Evolutionary conservation across 2,888 invertebrate genomes (phyloP).

Genomic region (Tanytarsus gracilentus): DNA sequence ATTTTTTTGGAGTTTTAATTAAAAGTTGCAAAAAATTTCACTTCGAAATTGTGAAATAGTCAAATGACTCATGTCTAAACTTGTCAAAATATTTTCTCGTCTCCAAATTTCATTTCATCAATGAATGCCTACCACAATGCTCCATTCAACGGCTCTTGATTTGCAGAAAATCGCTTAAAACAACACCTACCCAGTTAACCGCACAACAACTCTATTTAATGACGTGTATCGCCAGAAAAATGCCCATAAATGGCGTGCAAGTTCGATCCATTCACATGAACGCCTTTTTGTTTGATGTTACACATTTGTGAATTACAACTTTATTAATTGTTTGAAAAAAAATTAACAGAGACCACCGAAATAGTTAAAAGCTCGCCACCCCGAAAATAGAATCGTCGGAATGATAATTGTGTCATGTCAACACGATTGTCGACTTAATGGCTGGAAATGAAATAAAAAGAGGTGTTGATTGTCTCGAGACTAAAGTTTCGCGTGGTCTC

Average conservation of each 20-base stretch:
- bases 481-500: background rate
- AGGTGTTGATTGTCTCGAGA: background rate
- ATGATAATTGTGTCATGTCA: background rate
- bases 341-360: background rate
- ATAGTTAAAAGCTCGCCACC: background rate
- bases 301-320: conserved; percentile 5
- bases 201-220: background rate
- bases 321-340: conserved; percentile 1
- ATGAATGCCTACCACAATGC: too few species aligned
- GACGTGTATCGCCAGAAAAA: background rate
- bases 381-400: background rate
- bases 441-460: background rate
- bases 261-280: too few species aligned
- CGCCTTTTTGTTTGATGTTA: conserved; percentile 7
- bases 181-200: too few species aligned
- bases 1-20: too few species aligned
- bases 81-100: too few species aligned
- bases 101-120: too few species aligned
- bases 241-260: background rate
- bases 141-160: too few species aligned
- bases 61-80: too few species aligned
- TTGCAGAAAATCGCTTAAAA: too few species aligned
- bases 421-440: conserved; percentile 3
- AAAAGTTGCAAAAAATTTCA: too few species aligned
- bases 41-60: too few species aligned